Base-by-base conservation (phyloP, 2,113 vertebrate species). In the Lepisosteus osseus region DNA sequence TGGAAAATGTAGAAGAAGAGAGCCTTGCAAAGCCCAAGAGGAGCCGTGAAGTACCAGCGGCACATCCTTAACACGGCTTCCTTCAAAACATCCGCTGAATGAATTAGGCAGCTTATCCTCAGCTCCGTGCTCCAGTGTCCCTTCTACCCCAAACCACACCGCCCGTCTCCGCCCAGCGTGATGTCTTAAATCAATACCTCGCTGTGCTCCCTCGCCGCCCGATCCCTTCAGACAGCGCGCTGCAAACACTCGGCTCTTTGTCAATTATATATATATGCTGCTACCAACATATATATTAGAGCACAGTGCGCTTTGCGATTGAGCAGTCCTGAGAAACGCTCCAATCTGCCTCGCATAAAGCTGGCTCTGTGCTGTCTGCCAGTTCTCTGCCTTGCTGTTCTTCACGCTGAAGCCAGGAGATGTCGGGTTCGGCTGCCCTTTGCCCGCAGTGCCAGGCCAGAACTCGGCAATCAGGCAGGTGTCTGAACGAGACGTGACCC, bases 61-160 rank as follows among this genome's bases (percentile, higher is more conserved):
- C 40, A 83, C 83, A 80, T 90, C 86, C 86, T 88, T 81, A 77
- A 29, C 83, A 71, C 75, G 78, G 82, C 88, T 93, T 93, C 90
- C 90, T 88, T 84, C 79, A 92, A 93, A 93, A 93, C 91, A 94
- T 93, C 91, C 91, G 87, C 83, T 86, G 69, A 73, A 87, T 88
- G 89, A 93, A 91, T 90, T 78, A 83, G 83, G 83, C 77, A 82
- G 87, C 83, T 91, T 89, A 90, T 91, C 90, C 86, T 77, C 82
- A 45, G 13, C 47, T 9, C 47, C 5, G 5, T 51, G 5, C 47
- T 5, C 47, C 47, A 51, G 42, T 78, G 78, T 43, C 67, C 41
- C 8, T 17, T 6, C 61, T 13, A 14, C n/a, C 7, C 45, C 44
- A 56, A 17, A 51, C 55, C 13, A 54, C 67, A 4, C 54, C 47